Conservation (phyloP, 2,797 vertebrate species). For the Danio aesculapii region DNA sequence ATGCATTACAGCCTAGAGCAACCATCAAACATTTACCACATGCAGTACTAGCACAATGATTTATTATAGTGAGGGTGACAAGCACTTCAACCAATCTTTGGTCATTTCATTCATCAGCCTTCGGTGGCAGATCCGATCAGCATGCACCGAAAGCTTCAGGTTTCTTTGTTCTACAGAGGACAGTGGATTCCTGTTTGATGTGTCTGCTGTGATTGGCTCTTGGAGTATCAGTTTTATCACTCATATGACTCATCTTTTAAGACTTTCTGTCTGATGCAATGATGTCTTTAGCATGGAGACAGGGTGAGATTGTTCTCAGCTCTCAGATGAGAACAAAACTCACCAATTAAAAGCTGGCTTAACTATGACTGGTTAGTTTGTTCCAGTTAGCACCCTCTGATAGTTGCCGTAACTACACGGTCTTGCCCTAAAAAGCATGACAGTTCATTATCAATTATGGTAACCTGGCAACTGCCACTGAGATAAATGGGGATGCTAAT, state of each 20-base stretch:
- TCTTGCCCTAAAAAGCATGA: constrained; percentile 4
- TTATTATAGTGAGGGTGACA: constrained; percentile 22
- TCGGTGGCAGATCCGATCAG: not conserved
- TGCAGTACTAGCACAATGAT: constrained; percentile 14
- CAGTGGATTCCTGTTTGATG: constrained; percentile 32
- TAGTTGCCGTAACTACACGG: not conserved
- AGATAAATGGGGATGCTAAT: not conserved
- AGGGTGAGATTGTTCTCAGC: constrained; percentile 10
- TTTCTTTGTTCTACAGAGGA: constrained; percentile 29
- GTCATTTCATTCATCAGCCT: constrained; percentile 25
- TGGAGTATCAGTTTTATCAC: not conserved
- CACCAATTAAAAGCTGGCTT: constrained; percentile 7
- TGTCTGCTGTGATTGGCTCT: constrained; percentile 8
- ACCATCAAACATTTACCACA: constrained; percentile 34
- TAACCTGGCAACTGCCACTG: not conserved
- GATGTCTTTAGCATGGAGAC: constrained; percentile 28
- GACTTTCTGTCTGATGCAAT: constrained; percentile 35
- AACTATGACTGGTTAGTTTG: not conserved
- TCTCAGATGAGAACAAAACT: constrained; percentile 8
- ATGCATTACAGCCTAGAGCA: constrained; percentile 14
- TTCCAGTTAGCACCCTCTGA: not conserved
- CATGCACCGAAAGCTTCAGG: constrained; percentile 7
- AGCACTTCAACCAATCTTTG: constrained; percentile 39
- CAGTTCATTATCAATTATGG: not conserved
- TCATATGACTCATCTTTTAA: constrained; percentile 30